phyloP scores from a whole-genome alignment of 2,888 invertebrate genomes.

The Cataglyphis cursor region DNA sequence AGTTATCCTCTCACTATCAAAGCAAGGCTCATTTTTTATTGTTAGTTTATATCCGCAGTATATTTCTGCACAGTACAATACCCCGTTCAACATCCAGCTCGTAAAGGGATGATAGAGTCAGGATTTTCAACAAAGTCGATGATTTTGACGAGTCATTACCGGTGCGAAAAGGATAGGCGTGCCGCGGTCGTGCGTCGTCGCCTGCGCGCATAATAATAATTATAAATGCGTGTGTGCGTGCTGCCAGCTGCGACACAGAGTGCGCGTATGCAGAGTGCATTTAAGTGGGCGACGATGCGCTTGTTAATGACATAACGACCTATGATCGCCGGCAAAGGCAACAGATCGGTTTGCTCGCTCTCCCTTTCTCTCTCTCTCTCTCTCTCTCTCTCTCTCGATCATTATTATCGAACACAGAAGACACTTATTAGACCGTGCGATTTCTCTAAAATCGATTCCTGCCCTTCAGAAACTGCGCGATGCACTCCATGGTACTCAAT shows the following conservation, averaged over 20 bases:
- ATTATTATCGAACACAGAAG: slow-evolving; percentile 22
- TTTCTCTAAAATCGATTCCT: not conserved
- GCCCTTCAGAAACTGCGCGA: not conserved
- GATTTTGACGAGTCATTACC: slow-evolving; percentile 23
- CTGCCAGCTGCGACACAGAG: slow-evolving; percentile 58
- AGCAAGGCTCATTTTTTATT: not conserved
- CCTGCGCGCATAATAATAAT: slow-evolving; percentile 57
- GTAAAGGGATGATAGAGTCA: slow-evolving; percentile 7
- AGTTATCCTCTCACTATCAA: not conserved
- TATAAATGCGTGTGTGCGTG: slow-evolving; percentile 39
- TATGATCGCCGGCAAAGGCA: slow-evolving; percentile 30
- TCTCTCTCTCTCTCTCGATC: not conserved
- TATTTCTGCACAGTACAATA: not conserved
- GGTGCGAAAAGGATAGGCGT: slow-evolving; percentile 68
- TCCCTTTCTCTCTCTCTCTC: too few species aligned
- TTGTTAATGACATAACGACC: slow-evolving; percentile 65
- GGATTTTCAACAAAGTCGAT: slow-evolving; percentile 23
- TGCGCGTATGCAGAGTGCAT: slow-evolving; percentile 60
- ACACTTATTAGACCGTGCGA: slow-evolving; percentile 1
- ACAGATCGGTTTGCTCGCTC: slow-evolving; percentile 19
- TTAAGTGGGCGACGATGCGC: slow-evolving; percentile 54
- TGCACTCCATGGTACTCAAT: not conserved
- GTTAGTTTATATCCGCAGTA: not conserved
- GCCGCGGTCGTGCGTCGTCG: slow-evolving; percentile 65
- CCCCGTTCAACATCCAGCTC: not conserved